Evolutionary conservation across 2,113 vertebrate species (phyloP).

Genomic region (Leptocoma aspasia): DNA sequence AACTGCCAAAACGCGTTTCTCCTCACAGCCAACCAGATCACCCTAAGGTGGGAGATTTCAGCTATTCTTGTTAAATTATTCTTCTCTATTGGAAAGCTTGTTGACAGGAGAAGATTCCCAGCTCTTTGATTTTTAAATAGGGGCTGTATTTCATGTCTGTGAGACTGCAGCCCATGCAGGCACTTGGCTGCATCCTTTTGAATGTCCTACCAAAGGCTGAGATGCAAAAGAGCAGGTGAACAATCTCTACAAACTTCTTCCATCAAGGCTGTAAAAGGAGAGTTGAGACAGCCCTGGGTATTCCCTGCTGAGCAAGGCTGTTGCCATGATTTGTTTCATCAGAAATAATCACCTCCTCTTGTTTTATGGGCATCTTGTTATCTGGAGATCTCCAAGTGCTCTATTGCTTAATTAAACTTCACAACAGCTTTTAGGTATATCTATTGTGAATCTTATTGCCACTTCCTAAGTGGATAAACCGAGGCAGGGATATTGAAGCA

Average conservation of each 20-base stretch:
- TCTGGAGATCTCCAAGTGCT: constrained; percentile 1
- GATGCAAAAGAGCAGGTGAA: neutral
- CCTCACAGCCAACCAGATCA: constrained; percentile 19
- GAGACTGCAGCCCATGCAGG: neutral
- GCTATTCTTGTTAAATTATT: constrained; percentile 27
- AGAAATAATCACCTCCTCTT: neutral
- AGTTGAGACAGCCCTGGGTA: neutral
- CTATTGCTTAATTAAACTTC: constrained; percentile 34
- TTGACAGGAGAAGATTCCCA: neutral
- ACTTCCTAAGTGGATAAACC: neutral
- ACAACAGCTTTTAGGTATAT: neutral
- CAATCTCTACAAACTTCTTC: neutral
- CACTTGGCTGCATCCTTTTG: neutral
- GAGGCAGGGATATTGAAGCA: neutral
- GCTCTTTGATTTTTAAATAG: neutral
- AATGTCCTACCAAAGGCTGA: neutral
- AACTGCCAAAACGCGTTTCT: constrained; percentile 47
- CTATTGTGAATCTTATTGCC: neutral
- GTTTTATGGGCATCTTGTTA: neutral
- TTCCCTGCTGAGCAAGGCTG: neutral
- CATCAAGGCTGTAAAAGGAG: neutral
- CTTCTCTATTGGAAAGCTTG: neutral
- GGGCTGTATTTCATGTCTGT: neutral
- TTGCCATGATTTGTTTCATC: constrained; percentile 14
- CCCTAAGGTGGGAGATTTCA: constrained; percentile 32